Base-by-base conservation (phyloP, 2,113 vertebrate genomes). In the Hucho hucho region DNA sequence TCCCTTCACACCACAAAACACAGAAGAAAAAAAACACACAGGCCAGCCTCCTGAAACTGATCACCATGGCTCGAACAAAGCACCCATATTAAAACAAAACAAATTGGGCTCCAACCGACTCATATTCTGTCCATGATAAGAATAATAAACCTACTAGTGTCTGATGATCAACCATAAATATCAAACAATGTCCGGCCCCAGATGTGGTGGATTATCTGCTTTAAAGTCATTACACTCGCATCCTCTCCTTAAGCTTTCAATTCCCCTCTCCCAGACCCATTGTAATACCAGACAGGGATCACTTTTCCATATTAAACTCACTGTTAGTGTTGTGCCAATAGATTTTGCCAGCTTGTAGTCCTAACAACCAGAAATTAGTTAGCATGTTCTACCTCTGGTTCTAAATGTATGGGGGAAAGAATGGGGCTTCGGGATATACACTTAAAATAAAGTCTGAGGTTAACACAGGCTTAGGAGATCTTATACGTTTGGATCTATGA, bases 201-300 rank as follows among this genome's bases (percentile, higher is more conserved):
- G 95, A 96, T 96, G 95, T 43, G 89, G 75, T 86, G 93, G 95
- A 94, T 96, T 96, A 96, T 91, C 89, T n/a, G 92, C 83, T 90
- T 95, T 93, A 94, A 91, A 93, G 90, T 94, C 86, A 94, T 95
- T 95, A 95, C 91, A 90, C 87, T 93, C 94, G 94, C 93, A 95
- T 95, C 94, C 94, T 95, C 92, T 91, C 89, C 87, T 87, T 95
- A 96, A 96, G 93, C 94, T 94, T 90, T 86, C 93, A 88, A 93
- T 94, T 93, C 91, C 87, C 75, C 73, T 85, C 85, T 90, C 85
- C 89, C 92, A 92, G 87, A 88, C 92, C 89, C 81, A 70, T 89
- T 91, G 84, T 93, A 93, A 95, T 93, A 90, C 93, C 56, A 6
- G 75, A 75, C 1, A 67, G 80, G 90, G 94, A 95, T 96, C 94